Evolutionary conservation across 1,140 invertebrate genomes (phyloP).

Genomic region (Platorchestia sp.): DNA sequence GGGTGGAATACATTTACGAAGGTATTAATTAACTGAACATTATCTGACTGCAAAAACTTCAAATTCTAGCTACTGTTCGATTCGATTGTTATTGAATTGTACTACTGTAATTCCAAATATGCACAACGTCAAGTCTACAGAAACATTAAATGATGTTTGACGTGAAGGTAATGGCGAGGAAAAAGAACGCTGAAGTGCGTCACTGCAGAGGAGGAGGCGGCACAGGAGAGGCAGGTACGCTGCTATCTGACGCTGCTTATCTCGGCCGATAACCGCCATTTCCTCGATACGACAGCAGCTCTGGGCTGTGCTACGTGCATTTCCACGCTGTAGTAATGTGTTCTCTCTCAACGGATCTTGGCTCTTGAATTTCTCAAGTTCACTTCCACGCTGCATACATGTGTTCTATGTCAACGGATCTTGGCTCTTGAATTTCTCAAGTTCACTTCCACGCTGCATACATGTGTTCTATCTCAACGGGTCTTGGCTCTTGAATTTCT

Average conservation of each 20-base stretch:
- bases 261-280: background rate
- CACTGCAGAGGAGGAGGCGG: background rate
- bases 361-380: background rate
- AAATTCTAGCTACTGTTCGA: too few species aligned
- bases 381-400: background rate
- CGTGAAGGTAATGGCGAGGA: background rate
- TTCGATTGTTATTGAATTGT: too few species aligned
- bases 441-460: background rate
- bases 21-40: background rate
- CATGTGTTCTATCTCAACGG: background rate
- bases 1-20: background rate
- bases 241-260: background rate
- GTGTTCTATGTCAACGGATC: background rate
- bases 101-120: too few species aligned
- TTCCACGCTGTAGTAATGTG: background rate
- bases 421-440: background rate
- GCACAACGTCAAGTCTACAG: background rate
- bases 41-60: too few species aligned
- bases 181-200: background rate
- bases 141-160: background rate
- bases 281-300: background rate
- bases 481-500: background rate
- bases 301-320: background rate
- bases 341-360: background rate
- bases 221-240: background rate